Base-by-base conservation (phyloP, 2,797 vertebrate genomes). In the Pteropus rufus region DNA sequence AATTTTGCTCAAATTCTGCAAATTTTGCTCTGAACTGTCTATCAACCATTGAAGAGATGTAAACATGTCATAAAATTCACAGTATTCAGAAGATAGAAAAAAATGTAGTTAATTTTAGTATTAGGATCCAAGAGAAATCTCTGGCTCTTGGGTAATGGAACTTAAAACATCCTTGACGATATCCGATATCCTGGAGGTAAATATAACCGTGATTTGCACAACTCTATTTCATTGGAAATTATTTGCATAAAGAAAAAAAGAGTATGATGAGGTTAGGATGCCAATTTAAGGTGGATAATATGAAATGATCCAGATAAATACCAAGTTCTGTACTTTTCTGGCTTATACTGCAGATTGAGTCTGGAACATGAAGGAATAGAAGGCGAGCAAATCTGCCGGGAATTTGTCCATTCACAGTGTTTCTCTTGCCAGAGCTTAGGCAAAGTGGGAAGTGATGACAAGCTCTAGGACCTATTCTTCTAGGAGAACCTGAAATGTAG, bases 81-180 rank as follows among this genome's bases (percentile, higher is more conserved):
- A 70, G 44, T 36, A 58, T 73, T 95, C 60, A 67, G 72, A 67
- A 44, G 10, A 41, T 2, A 56, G 19, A 56, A 83, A 80, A 6
- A 82, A 90, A 44, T 0, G 46, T 5, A 46, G 24, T 46, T 56
- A 49, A 31, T 64, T 31, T 49, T 64, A 14, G 3, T 34, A 21
- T 52, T n/a, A 36, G 15, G 9, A 21, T 76, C 34, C 29, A 34
- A 83, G 24, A 52, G 36, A 70, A 89, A 58, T 24, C 18, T 86
- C 62, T 67, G 18, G 1, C 26, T 44, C 16, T 60, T 44, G 9
- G 2, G n/a, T 64, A 79, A 39, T 36, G 9, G 10, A 69, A 1
- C 9, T 0, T 4, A 46, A 2, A 24, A 9, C 0, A 67, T 15
- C 31, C 7, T 70, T 34, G 46, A 58, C 0, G 1, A 58, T 24